Base-by-base conservation (phyloP, 2,113 vertebrate species). In the Sebastes fasciatus region DNA sequence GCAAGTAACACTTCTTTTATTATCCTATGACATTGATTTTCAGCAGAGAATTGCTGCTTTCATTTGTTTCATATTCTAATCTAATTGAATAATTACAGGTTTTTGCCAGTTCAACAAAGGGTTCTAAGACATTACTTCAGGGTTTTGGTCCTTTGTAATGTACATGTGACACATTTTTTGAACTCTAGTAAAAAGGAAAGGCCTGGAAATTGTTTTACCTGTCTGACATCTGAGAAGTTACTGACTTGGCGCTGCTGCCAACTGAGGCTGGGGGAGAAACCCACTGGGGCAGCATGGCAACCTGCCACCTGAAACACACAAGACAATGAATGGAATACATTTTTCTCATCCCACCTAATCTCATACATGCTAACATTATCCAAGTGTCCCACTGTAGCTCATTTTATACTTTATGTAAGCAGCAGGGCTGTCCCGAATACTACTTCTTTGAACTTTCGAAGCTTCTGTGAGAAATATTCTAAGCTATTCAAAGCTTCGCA, bases 171-270 rank as follows among this genome's bases (percentile, higher is more conserved):
- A 6, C 1, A 43, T 34, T 19, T 11, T 7, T 5, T 48, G 5
- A 11, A 48, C 60, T 26, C 6, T 42, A 60, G 43, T 57, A 12
- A 17, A 62, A 45, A 43, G 11, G 0, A 8, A 64, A 43, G 4
- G 13, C 40, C 13, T 26, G 19, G 8, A 49, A n/a, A 19, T 40
- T 48, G 57, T 21, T 65, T 76, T 74, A 94, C 93, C 93, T 92
- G 94, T 90, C 91, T 89, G 83, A 91, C 68, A 5, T 86, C 76
- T 73, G 98, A 99, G 90, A 99, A 99, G 79, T 92, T 96, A 69
- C 96, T 91, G 82, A 98, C 97, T 96, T 99, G 97, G 58, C 96
- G 96, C 85, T 96, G 97, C 52, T 99, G 98, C 98, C 98, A 99
- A 17, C 89, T 94, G 69, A 99, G 92, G 0, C 97, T 97, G 49